Evolutionary conservation across 2,888 invertebrate genomes (phyloP), one percentile per base, ranked within the genome.

Genomic region (Drosophila helvetica): DNA sequence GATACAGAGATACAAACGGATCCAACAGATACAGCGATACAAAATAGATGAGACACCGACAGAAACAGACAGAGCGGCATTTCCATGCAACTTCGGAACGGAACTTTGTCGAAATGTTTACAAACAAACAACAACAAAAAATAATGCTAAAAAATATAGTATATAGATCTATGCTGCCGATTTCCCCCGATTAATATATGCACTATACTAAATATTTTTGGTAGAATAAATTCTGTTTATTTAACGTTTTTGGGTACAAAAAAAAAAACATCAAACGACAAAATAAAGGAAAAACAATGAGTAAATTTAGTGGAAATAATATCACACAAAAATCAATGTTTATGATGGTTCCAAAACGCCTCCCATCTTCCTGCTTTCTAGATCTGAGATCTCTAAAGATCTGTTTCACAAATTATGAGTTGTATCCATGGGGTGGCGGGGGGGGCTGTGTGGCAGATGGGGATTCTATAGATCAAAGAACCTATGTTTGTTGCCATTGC

Each of bases 231-330:
- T 75, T 75, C 25, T 84, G 83, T 84, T 84, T 84, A 86, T 88
- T 88, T 77, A 70, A 55, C 64, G 77, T 55, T 66, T 78, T 78
- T 77, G 65, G 71, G 69, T 60, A 48, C 61, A 61, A 38, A 38
- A 38, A 74, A 38, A 74, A 74, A 78, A 88, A 83, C 88, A 89
- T 88, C 88, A 88, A 88, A 88, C 90, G 88, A 88, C 88, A 89
- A 66, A 63, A 38, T 38, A 27, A 57, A 50, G 47, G 56, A 38
- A 52, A 51, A 58, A 46, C 53, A 55, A 45, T 55, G 53, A 50
- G 54, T 58, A 46, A 60, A 51, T 67, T 72, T 54, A 10, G 15
- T 12, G 15, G 38, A 60, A 55, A 46, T 53, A 22, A 59, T 58
- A 74, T 72, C 68, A 52, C 72, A 75, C 76, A 80, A 79, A 87